Conservation (phyloP, 2,888 invertebrate species). For the Barypeithes pellucidus region DNA sequence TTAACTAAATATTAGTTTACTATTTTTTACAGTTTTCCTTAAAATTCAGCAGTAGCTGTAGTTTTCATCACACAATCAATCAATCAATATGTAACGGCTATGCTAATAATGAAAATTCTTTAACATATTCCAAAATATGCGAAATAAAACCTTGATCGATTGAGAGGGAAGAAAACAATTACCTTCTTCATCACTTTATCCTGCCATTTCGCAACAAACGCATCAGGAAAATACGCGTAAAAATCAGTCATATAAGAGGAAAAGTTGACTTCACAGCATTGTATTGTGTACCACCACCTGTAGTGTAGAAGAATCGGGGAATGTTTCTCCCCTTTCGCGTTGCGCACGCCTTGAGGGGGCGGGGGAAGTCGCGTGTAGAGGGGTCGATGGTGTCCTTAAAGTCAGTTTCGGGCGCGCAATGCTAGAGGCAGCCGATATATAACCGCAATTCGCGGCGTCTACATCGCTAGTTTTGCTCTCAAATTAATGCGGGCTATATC, state of each 20-base stretch:
- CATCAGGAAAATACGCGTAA: slow-evolving; percentile 33
- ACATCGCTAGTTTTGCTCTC: slow-evolving; percentile 64
- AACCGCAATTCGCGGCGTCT: slow-evolving; percentile 64
- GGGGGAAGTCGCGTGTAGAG: slow-evolving; percentile 54
- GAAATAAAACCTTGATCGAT: too few relatives aligned
- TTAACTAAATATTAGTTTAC: too few relatives aligned
- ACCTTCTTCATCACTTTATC: background rate
- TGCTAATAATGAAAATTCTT: too few relatives aligned
- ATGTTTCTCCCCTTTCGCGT: slow-evolving; percentile 59
- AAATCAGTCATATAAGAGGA: slow-evolving; percentile 42
- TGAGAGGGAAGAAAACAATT: background rate
- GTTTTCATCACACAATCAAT: too few relatives aligned
- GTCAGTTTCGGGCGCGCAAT: slow-evolving; percentile 68
- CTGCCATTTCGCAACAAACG: slow-evolving; percentile 3
- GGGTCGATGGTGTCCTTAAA: slow-evolving; percentile 65
- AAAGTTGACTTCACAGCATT: slow-evolving; percentile 54
- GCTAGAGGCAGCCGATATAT: slow-evolving; percentile 67
- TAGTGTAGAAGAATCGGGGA: slow-evolving; percentile 62
- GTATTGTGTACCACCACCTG: slow-evolving; percentile 66
- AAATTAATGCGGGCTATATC: slow-evolving; percentile 46
- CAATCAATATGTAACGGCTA: too few relatives aligned
- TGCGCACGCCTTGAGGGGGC: slow-evolving; percentile 62
- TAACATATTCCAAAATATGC: too few relatives aligned
- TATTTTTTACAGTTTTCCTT: too few relatives aligned
- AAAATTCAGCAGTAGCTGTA: too few relatives aligned